These are phyloP conservation scores for Luperina testacea DNA, from an alignment of 2,888 invertebrate genomes.

Conservation along the genomic window DNA sequence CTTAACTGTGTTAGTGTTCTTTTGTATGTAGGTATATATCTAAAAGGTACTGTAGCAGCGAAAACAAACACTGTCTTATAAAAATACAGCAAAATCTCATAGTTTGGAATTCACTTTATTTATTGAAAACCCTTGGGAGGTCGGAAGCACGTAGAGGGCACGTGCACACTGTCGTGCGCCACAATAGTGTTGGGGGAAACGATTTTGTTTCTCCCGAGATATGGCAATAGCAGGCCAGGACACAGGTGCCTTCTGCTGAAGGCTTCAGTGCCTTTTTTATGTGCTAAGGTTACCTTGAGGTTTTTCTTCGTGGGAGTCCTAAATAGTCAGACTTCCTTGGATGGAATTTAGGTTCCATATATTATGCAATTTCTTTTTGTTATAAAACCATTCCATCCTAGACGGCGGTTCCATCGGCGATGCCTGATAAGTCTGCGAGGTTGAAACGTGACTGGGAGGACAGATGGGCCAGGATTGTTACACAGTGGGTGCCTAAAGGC, in stretches of 20 bases:
- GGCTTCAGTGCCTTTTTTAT: not conserved
- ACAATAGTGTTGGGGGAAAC: conserved; percentile 14
- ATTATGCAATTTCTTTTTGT: not conserved
- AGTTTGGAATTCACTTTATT: conserved; percentile 22
- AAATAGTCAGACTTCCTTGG: not conserved
- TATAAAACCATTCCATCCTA: not conserved
- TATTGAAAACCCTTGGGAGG: conserved; percentile 22
- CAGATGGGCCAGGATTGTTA: not conserved
- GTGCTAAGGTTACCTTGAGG: not conserved
- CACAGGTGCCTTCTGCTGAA: not conserved
- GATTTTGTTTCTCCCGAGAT: conserved; percentile 10
- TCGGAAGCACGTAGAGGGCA: conserved; percentile 11
- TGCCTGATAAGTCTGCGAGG: not conserved
- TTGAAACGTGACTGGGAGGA: not conserved
- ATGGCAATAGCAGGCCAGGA: not conserved
- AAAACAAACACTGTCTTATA: not conserved
- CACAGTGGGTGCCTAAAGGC: not conserved
- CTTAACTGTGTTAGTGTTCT: not conserved
- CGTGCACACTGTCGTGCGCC: conserved; percentile 4
- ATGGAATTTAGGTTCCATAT: not conserved
- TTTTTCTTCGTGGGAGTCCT: not conserved
- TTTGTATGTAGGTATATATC: no score
- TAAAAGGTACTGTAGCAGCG: not conserved
- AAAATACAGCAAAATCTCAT: conserved; percentile 10
- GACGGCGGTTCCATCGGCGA: no score